These are phyloP conservation scores for Drosophila atroscutellata DNA, from an alignment of 2,888 invertebrate species.

Conservation along the genomic window DNA sequence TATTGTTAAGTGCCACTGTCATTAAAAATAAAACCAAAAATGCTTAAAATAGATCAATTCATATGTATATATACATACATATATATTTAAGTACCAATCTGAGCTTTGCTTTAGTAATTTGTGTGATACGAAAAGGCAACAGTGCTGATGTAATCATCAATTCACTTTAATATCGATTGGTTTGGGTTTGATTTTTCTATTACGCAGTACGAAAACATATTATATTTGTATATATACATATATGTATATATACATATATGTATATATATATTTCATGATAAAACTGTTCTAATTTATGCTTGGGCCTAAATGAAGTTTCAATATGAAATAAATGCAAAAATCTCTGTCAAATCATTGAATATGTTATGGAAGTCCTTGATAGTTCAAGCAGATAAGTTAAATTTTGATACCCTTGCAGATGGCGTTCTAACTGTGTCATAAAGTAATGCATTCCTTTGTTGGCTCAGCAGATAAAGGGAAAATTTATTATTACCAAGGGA, in stretches of 20 bases:
- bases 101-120: background rate
- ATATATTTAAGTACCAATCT: background rate
- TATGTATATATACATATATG: too few species aligned
- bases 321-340: background rate
- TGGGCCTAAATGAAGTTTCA: background rate
- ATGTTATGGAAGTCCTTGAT: background rate
- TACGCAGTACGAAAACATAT: background rate
- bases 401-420: background rate
- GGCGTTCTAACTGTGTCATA: background rate
- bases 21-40: background rate
- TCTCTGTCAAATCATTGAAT: background rate
- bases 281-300: background rate
- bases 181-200: too few species aligned
- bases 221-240: background rate
- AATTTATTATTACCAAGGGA: background rate
- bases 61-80: background rate
- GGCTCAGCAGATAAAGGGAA: background rate
- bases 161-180: too few species aligned
- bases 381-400: background rate
- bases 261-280: background rate
- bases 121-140: background rate
- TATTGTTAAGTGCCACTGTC: background rate
- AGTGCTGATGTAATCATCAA: background rate
- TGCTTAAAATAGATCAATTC: background rate
- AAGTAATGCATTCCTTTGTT: background rate